Conservation (phyloP, 2,888 invertebrate species). For the Rhagonycha lutea region DNA sequence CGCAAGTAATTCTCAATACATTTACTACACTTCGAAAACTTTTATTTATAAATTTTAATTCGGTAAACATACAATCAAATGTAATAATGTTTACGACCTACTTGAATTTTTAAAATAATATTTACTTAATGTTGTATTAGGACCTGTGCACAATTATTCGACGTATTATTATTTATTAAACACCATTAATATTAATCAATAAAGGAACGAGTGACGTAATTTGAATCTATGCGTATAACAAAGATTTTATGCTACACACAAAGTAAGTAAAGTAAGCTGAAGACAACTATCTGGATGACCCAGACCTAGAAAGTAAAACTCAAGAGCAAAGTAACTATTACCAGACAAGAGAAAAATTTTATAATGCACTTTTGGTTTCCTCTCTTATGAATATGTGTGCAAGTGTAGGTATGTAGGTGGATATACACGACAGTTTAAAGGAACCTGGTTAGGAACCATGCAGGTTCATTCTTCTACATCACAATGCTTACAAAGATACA, state of each 20-base stretch:
- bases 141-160: not conserved
- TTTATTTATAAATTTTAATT: not conserved
- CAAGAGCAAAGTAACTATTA: conserved; percentile 17
- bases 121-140: not conserved
- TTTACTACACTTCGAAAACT: not conserved
- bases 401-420: conserved; percentile 39
- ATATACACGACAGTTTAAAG: conserved; percentile 42
- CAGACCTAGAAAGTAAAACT: conserved; percentile 30
- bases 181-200: not conserved
- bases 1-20: not conserved
- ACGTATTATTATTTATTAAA: not conserved
- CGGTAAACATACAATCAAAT: not conserved
- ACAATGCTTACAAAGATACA: conserved; percentile 45
- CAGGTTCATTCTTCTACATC: conserved; percentile 51
- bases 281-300: conserved; percentile 18
- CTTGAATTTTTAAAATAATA: not conserved
- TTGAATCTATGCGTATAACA: not conserved
- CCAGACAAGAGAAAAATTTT: conserved; percentile 24
- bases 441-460: conserved; percentile 51
- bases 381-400: conserved; percentile 24
- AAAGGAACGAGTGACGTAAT: not conserved
- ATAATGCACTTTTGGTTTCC: conserved; percentile 19
- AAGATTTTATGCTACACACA: not conserved
- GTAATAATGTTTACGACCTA: not conserved
- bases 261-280: conserved; percentile 10